A percentile compares a stretch with the other conserved stretches of the same genome.
Evolutionary conservation across 2,113 vertebrate species (phyloP).

Genomic region (Pavo muticus): DNA sequence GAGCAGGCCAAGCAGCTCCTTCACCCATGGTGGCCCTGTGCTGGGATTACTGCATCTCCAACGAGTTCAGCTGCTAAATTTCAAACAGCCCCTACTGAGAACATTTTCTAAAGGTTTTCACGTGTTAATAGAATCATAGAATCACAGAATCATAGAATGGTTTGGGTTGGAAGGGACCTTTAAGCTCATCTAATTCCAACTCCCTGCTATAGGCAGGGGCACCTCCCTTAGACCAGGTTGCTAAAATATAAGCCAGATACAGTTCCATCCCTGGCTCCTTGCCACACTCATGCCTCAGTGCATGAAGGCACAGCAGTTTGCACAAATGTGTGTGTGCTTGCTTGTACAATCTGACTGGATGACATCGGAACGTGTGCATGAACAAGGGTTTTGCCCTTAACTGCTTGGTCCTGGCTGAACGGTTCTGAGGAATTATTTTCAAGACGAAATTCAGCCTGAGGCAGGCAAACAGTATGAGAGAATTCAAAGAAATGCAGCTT

Average conservation of each 20-base stretch:
- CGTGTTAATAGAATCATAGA: background rate
- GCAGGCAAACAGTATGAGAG: background rate
- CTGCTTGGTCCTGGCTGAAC: background rate
- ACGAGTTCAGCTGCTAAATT: background rate
- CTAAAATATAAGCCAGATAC: too few species aligned
- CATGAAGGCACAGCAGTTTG: background rate
- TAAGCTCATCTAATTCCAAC: too few species aligned
- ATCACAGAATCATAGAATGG: too few species aligned
- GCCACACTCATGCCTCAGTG: background rate
- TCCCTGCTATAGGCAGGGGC: too few species aligned
- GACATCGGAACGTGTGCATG: background rate
- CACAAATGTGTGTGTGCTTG: background rate
- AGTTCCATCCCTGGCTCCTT: background rate
- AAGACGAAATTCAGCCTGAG: background rate
- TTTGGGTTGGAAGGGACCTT: too few species aligned
- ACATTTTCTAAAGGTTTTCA: background rate
- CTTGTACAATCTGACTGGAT: background rate
- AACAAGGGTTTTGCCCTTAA: background rate
- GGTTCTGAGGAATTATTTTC: constrained; percentile 7
- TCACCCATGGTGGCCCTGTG: background rate
- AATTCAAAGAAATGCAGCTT: background rate
- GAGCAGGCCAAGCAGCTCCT: background rate
- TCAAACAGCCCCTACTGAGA: background rate
- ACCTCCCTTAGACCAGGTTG: too few species aligned
- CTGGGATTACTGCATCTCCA: background rate